Percentiles rank a stretch among this genome's conserved stretches.
These are phyloP conservation scores for Hirtodrosophila duncani DNA, from an alignment of 2,888 invertebrate species.

Conservation along the genomic window DNA sequence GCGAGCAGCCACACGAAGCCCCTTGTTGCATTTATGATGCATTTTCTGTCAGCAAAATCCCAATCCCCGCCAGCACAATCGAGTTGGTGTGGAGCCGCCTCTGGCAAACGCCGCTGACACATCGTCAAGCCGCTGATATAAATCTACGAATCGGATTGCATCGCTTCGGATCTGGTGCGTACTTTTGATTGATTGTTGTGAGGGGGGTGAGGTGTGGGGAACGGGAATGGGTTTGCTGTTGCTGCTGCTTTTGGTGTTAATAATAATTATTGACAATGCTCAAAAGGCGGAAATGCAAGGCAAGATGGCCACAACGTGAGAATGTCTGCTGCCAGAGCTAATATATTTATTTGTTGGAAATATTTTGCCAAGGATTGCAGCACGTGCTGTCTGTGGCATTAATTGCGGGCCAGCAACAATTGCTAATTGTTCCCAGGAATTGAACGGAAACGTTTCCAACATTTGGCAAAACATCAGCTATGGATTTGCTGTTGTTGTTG, in stretches of 20 bases:
- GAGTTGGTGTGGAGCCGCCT: no score
- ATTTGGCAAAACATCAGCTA: no score
- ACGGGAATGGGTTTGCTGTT: conserved; percentile 23
- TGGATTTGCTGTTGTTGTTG: no score
- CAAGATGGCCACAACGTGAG: no score
- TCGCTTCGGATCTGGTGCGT: conserved; percentile 29
- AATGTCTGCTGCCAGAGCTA: no score
- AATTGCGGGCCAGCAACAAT: no score
- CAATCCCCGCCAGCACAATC: conserved; percentile 28
- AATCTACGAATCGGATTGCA: conserved; percentile 55
- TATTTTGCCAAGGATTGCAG: no score
- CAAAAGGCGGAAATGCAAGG: conserved; percentile 21
- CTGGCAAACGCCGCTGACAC: no score
- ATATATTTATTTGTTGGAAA: no score
- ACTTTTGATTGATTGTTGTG: conserved; percentile 33
- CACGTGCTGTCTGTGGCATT: no score
- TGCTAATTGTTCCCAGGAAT: no score
- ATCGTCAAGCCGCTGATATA: conserved; percentile 54
- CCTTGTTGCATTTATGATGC: conserved; percentile 37
- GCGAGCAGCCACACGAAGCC: conserved; percentile 8
- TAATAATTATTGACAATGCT: conserved; percentile 54
- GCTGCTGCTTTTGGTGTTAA: conserved; percentile 63
- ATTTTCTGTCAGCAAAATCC: conserved; percentile 10
- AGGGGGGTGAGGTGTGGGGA: neutral
- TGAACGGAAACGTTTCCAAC: no score